Conservation (phyloP, 2,113 vertebrate genomes). For the Dasypus novemcinctus region DNA sequence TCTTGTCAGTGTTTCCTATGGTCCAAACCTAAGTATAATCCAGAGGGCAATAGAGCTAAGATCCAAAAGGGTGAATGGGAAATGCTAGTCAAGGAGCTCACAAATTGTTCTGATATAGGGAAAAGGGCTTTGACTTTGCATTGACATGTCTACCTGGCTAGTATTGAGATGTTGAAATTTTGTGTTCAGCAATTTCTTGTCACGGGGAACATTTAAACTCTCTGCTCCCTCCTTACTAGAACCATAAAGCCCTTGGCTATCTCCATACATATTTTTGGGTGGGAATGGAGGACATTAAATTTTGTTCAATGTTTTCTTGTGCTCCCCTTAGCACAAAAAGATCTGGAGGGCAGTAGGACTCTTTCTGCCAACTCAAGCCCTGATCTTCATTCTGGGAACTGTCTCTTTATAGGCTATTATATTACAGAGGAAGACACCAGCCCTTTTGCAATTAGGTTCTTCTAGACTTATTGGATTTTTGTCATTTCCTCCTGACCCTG, state of each 20-base stretch:
- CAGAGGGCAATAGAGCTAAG: background rate
- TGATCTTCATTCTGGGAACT: background rate
- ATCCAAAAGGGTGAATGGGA: background rate
- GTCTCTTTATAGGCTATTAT: background rate
- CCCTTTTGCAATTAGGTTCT: background rate
- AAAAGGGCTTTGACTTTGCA: background rate
- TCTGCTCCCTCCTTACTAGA: background rate
- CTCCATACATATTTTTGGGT: background rate
- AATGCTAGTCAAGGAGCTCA: background rate
- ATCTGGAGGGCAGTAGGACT: background rate
- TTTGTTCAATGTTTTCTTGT: background rate
- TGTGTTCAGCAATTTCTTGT: background rate
- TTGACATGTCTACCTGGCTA: background rate
- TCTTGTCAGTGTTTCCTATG: background rate
- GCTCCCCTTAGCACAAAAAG: background rate
- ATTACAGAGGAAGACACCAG: background rate
- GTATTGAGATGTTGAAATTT: background rate
- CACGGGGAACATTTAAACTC: background rate
- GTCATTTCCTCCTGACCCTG: background rate
- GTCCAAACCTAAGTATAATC: background rate
- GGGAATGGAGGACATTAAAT: background rate
- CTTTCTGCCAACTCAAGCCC: background rate
- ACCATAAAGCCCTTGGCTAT: background rate
- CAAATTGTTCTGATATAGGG: background rate
- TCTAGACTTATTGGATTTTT: background rate